phyloP scores from a whole-genome alignment of 2,113 vertebrate genomes.

The Ceyx margarethae region DNA sequence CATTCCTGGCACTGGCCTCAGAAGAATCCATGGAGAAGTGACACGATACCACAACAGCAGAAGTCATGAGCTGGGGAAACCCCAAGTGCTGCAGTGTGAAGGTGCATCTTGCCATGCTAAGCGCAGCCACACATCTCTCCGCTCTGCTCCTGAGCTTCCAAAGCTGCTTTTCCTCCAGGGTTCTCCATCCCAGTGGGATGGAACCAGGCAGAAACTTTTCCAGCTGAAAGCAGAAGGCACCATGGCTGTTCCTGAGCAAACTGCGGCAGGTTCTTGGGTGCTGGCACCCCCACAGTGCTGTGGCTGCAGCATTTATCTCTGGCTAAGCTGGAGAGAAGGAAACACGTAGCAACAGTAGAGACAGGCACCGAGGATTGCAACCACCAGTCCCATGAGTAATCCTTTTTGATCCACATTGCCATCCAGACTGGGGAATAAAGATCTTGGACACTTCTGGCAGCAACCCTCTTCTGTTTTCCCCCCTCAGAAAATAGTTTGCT shows the following conservation, averaged over 20 bases:
- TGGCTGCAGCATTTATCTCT: fast-evolving
- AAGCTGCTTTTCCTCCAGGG: background rate
- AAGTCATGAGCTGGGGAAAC: background rate
- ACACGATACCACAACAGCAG: fast-evolving
- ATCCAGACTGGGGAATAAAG: background rate
- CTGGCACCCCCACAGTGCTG: background rate
- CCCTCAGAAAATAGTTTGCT: fast-evolving
- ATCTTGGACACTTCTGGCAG: background rate
- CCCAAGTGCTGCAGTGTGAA: background rate
- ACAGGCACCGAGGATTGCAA: background rate
- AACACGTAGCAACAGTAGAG: background rate
- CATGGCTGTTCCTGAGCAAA: background rate
- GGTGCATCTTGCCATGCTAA: fast-evolving
- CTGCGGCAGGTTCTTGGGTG: background rate
- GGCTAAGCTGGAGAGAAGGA: background rate
- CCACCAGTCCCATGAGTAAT: background rate
- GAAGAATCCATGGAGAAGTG: background rate
- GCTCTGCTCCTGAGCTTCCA: background rate
- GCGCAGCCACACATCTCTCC: fast-evolving
- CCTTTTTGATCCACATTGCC: fast-evolving
- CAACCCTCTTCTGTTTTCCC: background rate
- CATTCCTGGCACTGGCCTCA: fast-evolving
- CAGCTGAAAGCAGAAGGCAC: background rate
- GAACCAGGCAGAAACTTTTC: background rate
- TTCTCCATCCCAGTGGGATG: background rate